Percentiles rank a stretch among this genome's conserved stretches.
phyloP scores from a whole-genome alignment of 2,797 vertebrate species.

The Aplochiton taeniatus region DNA sequence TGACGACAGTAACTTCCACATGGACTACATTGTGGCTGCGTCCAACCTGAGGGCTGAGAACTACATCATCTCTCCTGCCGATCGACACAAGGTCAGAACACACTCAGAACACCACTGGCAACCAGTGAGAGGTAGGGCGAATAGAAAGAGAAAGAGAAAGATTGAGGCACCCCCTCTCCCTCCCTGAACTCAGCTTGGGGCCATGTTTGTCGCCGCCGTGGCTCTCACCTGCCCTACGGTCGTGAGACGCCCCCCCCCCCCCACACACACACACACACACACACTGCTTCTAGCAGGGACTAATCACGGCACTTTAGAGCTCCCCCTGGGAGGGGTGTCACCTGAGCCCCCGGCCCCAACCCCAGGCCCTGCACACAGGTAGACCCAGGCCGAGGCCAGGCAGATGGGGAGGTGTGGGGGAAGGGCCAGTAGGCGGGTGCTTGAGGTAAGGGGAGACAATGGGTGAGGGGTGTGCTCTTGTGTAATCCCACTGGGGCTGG shows the following conservation, averaged over 20 bases:
- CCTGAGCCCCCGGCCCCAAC: too few species aligned
- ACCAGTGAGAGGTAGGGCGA: background rate
- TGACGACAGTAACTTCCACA: slow-evolving; percentile 78
- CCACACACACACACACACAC: too few species aligned
- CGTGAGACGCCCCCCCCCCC: slow-evolving; percentile 48
- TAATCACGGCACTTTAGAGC: slow-evolving; percentile 77
- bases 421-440: slow-evolving; percentile 10
- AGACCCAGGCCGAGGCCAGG: background rate
- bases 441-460: slow-evolving; percentile 29
- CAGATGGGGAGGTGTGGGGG: slow-evolving; percentile 18
- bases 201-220: background rate
- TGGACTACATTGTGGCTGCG: slow-evolving; percentile 83
- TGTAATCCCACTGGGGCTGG: slow-evolving; percentile 27
- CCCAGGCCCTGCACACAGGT: slow-evolving; percentile 39
- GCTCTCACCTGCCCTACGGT: slow-evolving; percentile 64
- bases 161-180: slow-evolving; percentile 22
- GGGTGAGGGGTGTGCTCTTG: slow-evolving; percentile 28
- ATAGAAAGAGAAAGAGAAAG: background rate
- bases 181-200: background rate
- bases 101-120: background rate
- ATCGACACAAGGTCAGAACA: slow-evolving; percentile 72
- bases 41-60: slow-evolving; percentile 87
- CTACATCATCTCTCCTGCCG: slow-evolving; percentile 79
- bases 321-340: slow-evolving; percentile 67
- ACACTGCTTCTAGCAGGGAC: slow-evolving; percentile 69